These are phyloP conservation scores for Electrona antarctica DNA, from an alignment of 2,113 vertebrate species.

Conservation along the genomic window DNA sequence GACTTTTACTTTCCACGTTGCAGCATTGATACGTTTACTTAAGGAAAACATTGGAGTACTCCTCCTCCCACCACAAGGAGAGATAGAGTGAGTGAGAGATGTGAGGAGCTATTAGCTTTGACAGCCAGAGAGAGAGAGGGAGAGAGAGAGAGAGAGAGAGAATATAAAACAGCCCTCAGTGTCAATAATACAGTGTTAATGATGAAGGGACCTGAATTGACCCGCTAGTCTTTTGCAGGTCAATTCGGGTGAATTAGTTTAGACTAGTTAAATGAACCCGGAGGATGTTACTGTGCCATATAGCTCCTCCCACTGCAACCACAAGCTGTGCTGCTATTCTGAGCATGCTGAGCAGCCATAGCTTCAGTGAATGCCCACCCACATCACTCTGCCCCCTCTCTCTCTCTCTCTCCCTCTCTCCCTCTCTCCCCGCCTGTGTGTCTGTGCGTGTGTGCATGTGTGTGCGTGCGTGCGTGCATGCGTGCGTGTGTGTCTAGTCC, in stretches of 20 bases:
- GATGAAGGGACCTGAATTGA: no score
- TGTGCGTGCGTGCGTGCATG: no score
- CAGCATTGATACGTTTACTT: no score
- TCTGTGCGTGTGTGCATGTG: no score
- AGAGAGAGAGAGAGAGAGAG: neutral
- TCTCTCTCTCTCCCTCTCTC: neutral
- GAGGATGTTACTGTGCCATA: neutral
- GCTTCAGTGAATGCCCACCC: slow-evolving; percentile 52
- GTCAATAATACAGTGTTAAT: no score
- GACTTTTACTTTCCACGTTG: no score
- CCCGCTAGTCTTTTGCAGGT: no score
- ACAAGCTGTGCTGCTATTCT: slow-evolving; percentile 56
- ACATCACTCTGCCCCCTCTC: slow-evolving; percentile 34
- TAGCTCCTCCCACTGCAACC: slow-evolving; percentile 28
- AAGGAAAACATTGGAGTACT: no score
- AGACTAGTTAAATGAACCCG: neutral
- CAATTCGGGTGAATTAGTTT: slow-evolving; percentile 2
- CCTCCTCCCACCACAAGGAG: neutral
- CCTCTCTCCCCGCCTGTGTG: neutral
- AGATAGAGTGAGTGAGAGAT: neutral
- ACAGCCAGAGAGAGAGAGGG: neutral
- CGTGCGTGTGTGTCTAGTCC: no score
- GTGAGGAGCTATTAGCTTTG: slow-evolving; percentile 3
- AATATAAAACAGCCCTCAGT: neutral
- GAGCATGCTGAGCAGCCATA: slow-evolving; percentile 41